phyloP scores from a whole-genome alignment of 1,140 invertebrate species.

The Philaenus spumarius region DNA sequence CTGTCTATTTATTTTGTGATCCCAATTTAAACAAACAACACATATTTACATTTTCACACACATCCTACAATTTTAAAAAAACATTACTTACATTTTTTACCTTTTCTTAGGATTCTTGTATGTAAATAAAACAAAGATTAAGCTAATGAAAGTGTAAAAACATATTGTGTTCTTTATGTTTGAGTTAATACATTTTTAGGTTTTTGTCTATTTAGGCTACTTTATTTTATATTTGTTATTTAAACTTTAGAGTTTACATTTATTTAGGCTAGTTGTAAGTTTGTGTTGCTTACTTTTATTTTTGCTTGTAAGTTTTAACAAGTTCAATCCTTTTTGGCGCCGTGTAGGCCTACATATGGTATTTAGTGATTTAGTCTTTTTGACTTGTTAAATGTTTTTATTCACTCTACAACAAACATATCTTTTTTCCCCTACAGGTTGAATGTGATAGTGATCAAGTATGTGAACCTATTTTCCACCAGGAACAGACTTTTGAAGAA shows the following conservation, averaged over 20 bases:
- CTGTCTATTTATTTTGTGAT: too few relatives aligned
- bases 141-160: too few relatives aligned
- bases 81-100: too few relatives aligned
- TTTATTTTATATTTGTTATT: neutral
- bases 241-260: neutral
- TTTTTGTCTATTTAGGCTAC: neutral
- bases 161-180: too few relatives aligned
- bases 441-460: conserved; percentile 60
- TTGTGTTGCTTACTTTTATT: neutral
- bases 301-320: conserved; percentile 2
- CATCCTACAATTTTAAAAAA: too few relatives aligned
- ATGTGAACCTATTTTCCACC: conserved; percentile 55
- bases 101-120: too few relatives aligned
- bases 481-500: conserved; percentile 45
- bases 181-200: too few relatives aligned
- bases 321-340: neutral
- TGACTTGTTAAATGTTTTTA: neutral
- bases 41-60: too few relatives aligned
- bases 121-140: too few relatives aligned
- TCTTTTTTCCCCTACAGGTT: conserved; percentile 28
- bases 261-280: neutral
- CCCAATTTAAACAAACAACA: too few relatives aligned
- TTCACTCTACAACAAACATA: neutral
- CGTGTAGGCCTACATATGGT: neutral
- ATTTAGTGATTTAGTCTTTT: neutral